These are phyloP conservation scores for Hydropotes inermis DNA, from an alignment of 2,113 vertebrate species.

Conservation along the genomic window DNA sequence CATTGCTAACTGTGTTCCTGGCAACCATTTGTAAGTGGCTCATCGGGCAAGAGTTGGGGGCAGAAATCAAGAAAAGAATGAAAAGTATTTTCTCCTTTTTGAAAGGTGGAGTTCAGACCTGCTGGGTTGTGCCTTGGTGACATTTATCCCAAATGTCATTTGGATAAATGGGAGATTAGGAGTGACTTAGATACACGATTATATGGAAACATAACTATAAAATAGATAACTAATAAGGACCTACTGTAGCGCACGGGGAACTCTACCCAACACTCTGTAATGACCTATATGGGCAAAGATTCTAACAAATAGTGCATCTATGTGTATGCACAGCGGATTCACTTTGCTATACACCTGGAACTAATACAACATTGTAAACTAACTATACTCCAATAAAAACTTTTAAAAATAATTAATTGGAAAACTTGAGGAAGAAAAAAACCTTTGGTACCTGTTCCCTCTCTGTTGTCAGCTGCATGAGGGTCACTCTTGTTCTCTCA, in stretches of 20 bases:
- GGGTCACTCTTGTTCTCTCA: background rate
- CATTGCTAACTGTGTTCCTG: background rate
- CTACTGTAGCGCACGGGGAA: background rate
- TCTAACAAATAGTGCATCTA: too few relatives aligned
- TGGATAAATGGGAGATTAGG: background rate
- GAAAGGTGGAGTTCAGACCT: background rate
- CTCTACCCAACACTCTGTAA: background rate
- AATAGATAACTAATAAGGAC: background rate
- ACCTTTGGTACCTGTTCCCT: background rate
- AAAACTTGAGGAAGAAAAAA: background rate
- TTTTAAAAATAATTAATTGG: background rate
- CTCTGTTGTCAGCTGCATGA: background rate
- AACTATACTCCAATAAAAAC: background rate
- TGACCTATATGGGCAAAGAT: background rate
- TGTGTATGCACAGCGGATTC: background rate
- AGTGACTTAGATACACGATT: background rate
- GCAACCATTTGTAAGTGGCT: background rate
- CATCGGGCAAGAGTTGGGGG: background rate
- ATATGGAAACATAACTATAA: background rate
- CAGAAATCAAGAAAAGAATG: background rate
- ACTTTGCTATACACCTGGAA: background rate
- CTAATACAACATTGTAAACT: background rate
- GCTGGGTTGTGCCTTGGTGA: background rate
- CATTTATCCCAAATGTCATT: background rate
- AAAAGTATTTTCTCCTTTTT: background rate